Conservation (phyloP, 1,140 invertebrate species). For the Apis florea region DNA sequence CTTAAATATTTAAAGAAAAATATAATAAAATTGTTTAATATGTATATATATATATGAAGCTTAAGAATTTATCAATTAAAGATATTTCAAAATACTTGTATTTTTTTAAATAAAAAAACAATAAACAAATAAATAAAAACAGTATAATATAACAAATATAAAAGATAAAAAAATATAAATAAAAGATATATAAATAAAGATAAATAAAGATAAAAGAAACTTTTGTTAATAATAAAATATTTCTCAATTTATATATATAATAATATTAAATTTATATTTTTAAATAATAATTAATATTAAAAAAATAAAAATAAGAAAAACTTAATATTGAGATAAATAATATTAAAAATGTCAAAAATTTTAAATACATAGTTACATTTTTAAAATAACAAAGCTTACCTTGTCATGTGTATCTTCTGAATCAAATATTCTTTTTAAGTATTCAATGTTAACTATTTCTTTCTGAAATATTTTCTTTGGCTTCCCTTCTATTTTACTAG, state of each 20-base stretch:
- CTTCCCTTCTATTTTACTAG: constrained; percentile 70
- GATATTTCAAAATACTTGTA: background rate
- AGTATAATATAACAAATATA: background rate
- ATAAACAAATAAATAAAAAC: background rate
- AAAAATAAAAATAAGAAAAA: background rate
- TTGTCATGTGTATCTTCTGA: constrained; percentile 58
- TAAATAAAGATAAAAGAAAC: background rate
- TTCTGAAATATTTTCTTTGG: constrained; percentile 73
- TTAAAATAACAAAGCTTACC: constrained; percentile 40
- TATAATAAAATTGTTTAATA: constrained; percentile 1
- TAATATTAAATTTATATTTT: background rate
- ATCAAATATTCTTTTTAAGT: constrained; percentile 67
- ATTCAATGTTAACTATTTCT: constrained; percentile 66
- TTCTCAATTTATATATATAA: background rate
- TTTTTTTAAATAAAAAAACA: too few relatives aligned
- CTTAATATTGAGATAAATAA: background rate
- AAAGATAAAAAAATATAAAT: background rate
- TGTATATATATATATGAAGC: background rate
- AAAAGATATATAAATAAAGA: background rate
- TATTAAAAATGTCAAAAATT: background rate
- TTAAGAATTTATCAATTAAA: background rate
- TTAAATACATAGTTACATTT: constrained; percentile 7
- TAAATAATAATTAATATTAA: constrained; percentile 9
- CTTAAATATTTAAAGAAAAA: constrained; percentile 8
- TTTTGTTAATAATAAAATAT: constrained; percentile 1